Conservation (phyloP, 2,113 vertebrate genomes). For the Larimichthys crocea region DNA sequence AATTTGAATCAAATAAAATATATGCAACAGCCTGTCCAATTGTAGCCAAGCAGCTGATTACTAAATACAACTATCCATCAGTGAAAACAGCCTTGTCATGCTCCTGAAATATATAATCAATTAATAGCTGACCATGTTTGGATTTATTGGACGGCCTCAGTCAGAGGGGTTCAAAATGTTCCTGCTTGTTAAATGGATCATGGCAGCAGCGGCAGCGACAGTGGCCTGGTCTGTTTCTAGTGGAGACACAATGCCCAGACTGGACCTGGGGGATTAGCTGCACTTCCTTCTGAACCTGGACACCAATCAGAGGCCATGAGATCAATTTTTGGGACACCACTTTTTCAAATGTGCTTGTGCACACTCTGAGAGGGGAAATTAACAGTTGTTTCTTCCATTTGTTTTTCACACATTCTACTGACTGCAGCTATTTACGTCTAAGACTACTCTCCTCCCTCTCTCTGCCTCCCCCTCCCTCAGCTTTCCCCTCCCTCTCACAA, state of each 20-base stretch:
- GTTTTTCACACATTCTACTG: conserved; percentile 60
- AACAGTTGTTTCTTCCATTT: conserved; percentile 59
- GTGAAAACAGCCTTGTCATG: conserved; percentile 45
- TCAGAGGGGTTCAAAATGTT: conserved; percentile 66
- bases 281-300: conserved; percentile 44
- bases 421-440: conserved; percentile 54
- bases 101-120: conserved; percentile 64
- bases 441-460: conserved; percentile 23
- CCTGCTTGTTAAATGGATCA: conserved; percentile 64
- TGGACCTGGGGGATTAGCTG: conserved; percentile 53
- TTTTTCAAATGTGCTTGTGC: conserved; percentile 17
- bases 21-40: neutral
- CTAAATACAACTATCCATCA: conserved; percentile 53
- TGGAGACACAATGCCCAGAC: conserved; percentile 56
- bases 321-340: conserved; percentile 27
- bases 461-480: conserved; percentile 32
- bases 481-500: conserved; percentile 11
- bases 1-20: conserved; percentile 29
- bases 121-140: conserved; percentile 63
- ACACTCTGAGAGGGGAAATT: conserved; percentile 32
- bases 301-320: conserved; percentile 40
- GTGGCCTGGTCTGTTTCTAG: conserved; percentile 43
- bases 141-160: conserved; percentile 61
- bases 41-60: conserved; percentile 38
- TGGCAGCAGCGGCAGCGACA: conserved; percentile 40